These are phyloP conservation scores for Ctenopoma multispine DNA, from an alignment of 2,797 vertebrate species.

Conservation along the genomic window DNA sequence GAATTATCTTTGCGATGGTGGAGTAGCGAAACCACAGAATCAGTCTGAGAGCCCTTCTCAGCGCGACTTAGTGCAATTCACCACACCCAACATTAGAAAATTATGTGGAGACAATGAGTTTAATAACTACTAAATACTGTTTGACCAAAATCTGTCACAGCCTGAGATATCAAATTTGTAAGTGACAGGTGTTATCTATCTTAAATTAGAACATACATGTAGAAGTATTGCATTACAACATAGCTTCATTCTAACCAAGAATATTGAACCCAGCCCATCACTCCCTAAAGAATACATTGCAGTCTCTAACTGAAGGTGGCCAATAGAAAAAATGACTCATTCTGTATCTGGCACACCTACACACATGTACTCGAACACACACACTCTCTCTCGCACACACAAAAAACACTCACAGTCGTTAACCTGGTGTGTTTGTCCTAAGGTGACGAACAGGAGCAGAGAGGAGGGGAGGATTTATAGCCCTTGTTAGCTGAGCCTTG, in stretches of 20 bases:
- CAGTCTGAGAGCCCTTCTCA: background rate
- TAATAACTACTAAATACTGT: too few relatives aligned
- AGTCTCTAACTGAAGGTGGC: background rate
- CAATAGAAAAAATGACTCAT: background rate
- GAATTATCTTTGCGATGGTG: too few relatives aligned
- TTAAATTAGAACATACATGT: too few relatives aligned
- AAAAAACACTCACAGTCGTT: conserved; percentile 11
- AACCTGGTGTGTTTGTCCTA: conserved; percentile 36
- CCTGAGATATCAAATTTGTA: too few relatives aligned
- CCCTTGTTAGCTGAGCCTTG: conserved; percentile 75
- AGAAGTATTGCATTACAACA: too few relatives aligned
- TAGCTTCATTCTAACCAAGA: too few relatives aligned
- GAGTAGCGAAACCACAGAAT: background rate
- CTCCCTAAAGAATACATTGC: background rate
- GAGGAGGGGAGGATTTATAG: conserved; percentile 70
- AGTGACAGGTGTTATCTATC: too few relatives aligned
- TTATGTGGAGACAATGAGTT: too few relatives aligned
- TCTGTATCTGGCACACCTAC: background rate
- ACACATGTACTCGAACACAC: background rate
- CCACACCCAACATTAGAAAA: too few relatives aligned
- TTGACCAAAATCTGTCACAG: too few relatives aligned
- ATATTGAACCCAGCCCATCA: background rate
- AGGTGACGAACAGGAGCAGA: conserved; percentile 62
- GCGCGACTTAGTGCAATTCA: too few relatives aligned
- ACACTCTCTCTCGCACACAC: background rate